Conservation (phyloP, 2,888 invertebrate genomes). For the Chaitophorus viminalis region DNA sequence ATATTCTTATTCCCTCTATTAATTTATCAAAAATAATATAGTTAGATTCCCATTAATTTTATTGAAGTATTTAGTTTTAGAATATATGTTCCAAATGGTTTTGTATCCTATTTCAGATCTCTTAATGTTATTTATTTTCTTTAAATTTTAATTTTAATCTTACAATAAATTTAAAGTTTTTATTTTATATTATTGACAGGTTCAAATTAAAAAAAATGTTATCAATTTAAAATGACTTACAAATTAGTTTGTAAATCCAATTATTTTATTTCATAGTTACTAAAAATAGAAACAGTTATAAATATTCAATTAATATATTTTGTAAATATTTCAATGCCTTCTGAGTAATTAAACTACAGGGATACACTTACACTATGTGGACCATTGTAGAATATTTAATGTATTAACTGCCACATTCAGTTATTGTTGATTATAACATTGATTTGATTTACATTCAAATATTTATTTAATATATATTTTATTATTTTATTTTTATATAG, state of each 20-base stretch:
- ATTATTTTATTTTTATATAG: too few species aligned
- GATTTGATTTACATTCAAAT: background rate
- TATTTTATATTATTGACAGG: background rate
- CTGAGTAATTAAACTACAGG: too few species aligned
- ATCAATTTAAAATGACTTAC: background rate
- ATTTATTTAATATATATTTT: background rate
- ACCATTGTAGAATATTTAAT: too few species aligned
- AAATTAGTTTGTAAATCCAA: background rate
- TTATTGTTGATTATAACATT: background rate
- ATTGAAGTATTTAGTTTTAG: background rate
- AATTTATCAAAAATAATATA: background rate
- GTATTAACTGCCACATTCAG: too few species aligned
- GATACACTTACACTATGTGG: too few species aligned
- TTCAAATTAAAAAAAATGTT: background rate
- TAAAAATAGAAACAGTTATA: too few species aligned
- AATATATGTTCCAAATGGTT: constrained; percentile 16
- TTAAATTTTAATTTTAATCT: background rate
- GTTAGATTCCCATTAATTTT: background rate
- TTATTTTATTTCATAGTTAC: too few species aligned
- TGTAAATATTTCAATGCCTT: too few species aligned
- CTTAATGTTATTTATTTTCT: constrained; percentile 24
- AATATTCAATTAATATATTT: too few species aligned
- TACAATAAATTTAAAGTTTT: background rate
- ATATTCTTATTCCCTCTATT: background rate
- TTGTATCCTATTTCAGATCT: constrained; percentile 46